Conservation (phyloP, 2,113 vertebrate species). For the Taxidea taxus region DNA sequence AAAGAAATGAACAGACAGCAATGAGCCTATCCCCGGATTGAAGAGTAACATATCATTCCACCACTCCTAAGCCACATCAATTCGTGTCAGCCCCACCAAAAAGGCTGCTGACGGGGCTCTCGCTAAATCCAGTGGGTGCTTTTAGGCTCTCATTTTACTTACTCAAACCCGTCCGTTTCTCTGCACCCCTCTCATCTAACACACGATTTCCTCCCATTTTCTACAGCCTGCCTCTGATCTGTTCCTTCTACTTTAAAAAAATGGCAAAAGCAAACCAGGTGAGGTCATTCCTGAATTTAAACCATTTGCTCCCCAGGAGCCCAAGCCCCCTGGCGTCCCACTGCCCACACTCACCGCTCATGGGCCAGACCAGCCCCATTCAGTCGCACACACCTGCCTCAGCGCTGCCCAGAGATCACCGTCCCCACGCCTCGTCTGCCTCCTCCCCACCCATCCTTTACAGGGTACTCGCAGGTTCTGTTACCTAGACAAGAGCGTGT, state of each 20-base stretch:
- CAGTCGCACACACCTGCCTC: fast-evolving
- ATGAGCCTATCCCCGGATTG: background rate
- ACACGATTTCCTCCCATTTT: background rate
- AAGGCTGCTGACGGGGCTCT: background rate
- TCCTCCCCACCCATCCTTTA: background rate
- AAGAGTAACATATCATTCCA: background rate
- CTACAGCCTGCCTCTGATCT: background rate
- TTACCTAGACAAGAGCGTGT: background rate
- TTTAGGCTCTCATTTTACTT: background rate
- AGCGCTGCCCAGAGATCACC: background rate
- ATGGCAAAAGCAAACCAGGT: background rate
- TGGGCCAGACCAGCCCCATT: too few relatives aligned
- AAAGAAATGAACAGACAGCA: background rate
- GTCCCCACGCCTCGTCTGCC: background rate
- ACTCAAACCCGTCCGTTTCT: background rate
- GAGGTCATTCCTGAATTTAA: too few relatives aligned
- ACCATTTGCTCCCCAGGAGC: background rate
- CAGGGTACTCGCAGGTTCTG: too few relatives aligned
- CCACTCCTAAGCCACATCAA: background rate
- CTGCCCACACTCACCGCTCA: too few relatives aligned
- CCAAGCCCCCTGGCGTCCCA: fast-evolving
- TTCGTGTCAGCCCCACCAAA: background rate
- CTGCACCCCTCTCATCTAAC: background rate
- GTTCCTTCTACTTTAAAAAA: background rate
- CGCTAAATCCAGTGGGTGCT: too few relatives aligned